phyloP scores from a whole-genome alignment of 2,888 invertebrate species.

The Physocephala rufipes region DNA sequence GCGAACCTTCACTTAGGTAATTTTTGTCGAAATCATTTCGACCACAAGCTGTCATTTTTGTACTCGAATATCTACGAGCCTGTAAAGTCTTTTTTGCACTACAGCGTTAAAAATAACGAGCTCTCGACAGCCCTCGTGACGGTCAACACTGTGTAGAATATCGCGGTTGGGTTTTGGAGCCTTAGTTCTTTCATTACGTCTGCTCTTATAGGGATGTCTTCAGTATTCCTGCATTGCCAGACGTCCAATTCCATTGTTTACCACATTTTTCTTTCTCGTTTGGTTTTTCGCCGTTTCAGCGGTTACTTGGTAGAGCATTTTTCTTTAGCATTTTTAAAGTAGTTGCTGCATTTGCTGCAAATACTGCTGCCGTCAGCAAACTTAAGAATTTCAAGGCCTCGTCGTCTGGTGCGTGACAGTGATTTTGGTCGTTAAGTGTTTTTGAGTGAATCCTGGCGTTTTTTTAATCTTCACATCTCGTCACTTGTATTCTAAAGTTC shows the following conservation, averaged over 20 bases:
- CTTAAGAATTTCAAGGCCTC: constrained; percentile 29
- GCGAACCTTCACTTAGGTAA: constrained; percentile 6
- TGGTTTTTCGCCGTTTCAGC: background rate
- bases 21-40: constrained; percentile 29
- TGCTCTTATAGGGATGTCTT: background rate
- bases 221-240: background rate
- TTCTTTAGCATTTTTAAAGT: constrained; percentile 14
- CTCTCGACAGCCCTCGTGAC: background rate
- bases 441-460: constrained; percentile 25
- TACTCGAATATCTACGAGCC: constrained; percentile 17
- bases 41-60: constrained; percentile 31
- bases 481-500: too few relatives aligned
- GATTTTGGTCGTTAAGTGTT: constrained; percentile 36
- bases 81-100: too few relatives aligned
- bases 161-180: too few relatives aligned
- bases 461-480: constrained; percentile 8
- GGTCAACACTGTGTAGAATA: too few relatives aligned
- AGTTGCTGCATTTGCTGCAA: too few relatives aligned
- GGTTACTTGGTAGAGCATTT: background rate
- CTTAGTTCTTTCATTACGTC: background rate
- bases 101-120: constrained; percentile 21
- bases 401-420: constrained; percentile 28
- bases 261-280: background rate
- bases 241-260: background rate
- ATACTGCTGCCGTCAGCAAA: background rate